Evolutionary conservation across 2,888 invertebrate species (phyloP).

Genomic region (Suillia variegata): DNA sequence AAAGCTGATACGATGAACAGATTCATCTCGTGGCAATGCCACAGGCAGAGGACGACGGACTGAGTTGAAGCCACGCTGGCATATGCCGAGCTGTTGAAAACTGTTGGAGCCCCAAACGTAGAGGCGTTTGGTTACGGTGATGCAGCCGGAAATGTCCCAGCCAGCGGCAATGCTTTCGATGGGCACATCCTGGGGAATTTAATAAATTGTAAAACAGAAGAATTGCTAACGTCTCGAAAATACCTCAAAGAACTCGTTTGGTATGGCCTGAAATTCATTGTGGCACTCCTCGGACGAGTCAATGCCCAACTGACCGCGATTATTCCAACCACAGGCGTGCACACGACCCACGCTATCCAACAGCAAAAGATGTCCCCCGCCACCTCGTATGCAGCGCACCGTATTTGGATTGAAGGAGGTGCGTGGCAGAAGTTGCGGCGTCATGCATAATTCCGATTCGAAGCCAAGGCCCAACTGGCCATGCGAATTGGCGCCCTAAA

Average conservation of each 20-base stretch:
- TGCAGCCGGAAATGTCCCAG: slow-evolving; percentile 82
- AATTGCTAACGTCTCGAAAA: not conserved
- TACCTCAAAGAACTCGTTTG: slow-evolving; percentile 63
- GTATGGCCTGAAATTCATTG: slow-evolving; percentile 60
- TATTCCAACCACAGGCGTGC: slow-evolving; percentile 80
- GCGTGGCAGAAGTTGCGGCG: slow-evolving; percentile 62
- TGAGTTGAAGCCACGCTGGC: slow-evolving; percentile 57
- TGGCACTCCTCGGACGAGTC: slow-evolving; percentile 46
- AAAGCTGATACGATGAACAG: slow-evolving; percentile 47
- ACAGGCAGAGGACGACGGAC: slow-evolving; percentile 55
- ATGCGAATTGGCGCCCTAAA: slow-evolving; percentile 83
- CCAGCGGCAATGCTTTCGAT: slow-evolving; percentile 74
- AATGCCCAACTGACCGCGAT: slow-evolving; percentile 72
- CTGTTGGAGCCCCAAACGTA: slow-evolving; percentile 85
- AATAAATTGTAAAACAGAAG: too few relatives aligned
- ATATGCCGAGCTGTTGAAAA: slow-evolving; percentile 77
- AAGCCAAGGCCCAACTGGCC: slow-evolving; percentile 77
- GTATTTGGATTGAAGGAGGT: slow-evolving; percentile 56
- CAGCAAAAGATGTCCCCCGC: slow-evolving; percentile 78
- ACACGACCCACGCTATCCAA: slow-evolving; percentile 71
- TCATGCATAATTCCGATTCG: slow-evolving; percentile 70
- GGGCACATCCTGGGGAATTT: slow-evolving; percentile 64
- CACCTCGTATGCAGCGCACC: slow-evolving; percentile 72
- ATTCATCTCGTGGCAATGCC: slow-evolving; percentile 51
- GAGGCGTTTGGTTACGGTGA: slow-evolving; percentile 71